Percentiles rank a stretch among this genome's conserved stretches.
Evolutionary conservation across 1,140 invertebrate species (phyloP).

Genomic region (Reticulitermes speratus): DNA sequence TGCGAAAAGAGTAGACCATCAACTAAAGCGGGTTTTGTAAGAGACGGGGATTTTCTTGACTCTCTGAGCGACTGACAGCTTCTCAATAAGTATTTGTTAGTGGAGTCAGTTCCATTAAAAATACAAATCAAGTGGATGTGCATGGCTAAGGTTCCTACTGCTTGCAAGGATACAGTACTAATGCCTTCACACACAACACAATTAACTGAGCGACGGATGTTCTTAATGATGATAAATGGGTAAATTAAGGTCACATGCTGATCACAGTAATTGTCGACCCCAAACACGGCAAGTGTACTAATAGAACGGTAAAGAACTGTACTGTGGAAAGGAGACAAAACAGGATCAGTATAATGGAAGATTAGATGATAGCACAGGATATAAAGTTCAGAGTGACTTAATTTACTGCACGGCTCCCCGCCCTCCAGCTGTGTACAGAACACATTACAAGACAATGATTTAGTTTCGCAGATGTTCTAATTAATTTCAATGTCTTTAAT

Average conservation of each 20-base stretch:
- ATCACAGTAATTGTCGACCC: background rate
- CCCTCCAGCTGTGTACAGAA: background rate
- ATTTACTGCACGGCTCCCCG: background rate
- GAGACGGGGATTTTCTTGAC: too few relatives aligned
- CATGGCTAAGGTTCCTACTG: too few relatives aligned
- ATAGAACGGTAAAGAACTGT: background rate
- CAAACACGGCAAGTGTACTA: background rate
- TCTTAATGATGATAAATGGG: background rate
- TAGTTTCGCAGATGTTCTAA: background rate
- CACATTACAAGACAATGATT: background rate
- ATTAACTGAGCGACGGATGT: background rate
- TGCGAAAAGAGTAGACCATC: too few relatives aligned
- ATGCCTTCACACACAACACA: too few relatives aligned
- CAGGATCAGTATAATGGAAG: background rate
- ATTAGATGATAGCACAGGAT: background rate
- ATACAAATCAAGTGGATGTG: too few relatives aligned
- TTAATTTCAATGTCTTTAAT: background rate
- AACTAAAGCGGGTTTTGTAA: too few relatives aligned
- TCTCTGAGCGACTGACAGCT: too few relatives aligned
- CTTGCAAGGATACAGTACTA: too few relatives aligned
- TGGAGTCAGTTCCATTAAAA: too few relatives aligned
- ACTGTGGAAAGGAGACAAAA: too few relatives aligned
- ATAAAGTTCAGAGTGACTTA: background rate
- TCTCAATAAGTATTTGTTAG: too few relatives aligned
- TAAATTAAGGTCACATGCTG: background rate